Evolutionary conservation across 2,113 vertebrate species (phyloP).

Genomic region (Carassius gibelio): DNA sequence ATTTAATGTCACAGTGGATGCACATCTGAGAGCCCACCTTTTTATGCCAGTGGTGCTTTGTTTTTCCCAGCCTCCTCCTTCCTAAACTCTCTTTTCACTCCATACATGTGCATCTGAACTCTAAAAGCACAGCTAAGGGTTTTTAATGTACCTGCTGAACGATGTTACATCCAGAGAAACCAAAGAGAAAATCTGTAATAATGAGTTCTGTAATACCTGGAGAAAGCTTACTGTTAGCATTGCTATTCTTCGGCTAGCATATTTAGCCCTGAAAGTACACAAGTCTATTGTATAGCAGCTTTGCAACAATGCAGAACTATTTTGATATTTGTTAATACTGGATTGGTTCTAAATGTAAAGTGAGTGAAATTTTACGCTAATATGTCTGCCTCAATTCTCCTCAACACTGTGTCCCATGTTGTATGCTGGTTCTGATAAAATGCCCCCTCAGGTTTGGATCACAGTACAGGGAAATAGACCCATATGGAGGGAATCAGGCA

Average conservation of each 20-base stretch:
- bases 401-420: neutral
- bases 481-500: slow-evolving; percentile 52
- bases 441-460: neutral
- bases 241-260: no score
- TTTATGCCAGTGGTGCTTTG: no score
- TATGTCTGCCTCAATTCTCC: neutral
- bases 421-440: slow-evolving; percentile 45
- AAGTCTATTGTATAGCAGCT: neutral
- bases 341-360: neutral
- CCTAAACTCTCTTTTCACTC: no score
- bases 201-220: no score
- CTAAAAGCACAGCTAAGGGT: no score
- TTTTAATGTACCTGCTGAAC: no score
- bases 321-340: neutral
- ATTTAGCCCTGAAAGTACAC: no score
- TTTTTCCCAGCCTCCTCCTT: no score
- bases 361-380: neutral
- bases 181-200: no score
- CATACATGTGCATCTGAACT: no score
- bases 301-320: neutral
- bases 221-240: no score
- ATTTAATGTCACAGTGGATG: slow-evolving; percentile 55
- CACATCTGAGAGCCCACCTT: slow-evolving; percentile 31
- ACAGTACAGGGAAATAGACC: neutral
- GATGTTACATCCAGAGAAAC: no score